Evolutionary conservation across 2,113 vertebrate genomes (phyloP), one percentile per base, ranked within the genome.

Genomic region (Condylura cristata): DNA sequence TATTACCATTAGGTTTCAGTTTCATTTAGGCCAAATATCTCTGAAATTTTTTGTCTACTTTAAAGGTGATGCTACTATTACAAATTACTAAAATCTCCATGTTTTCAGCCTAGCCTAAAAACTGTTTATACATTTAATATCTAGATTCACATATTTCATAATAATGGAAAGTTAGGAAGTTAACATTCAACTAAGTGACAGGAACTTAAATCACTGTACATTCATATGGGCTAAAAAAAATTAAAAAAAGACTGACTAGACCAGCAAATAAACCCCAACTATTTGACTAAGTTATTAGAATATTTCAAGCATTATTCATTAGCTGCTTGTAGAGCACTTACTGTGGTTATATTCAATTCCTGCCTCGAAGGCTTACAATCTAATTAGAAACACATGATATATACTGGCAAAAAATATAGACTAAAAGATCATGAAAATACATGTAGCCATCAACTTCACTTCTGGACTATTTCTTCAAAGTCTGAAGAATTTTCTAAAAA

Each of bases 281-380:
- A 53, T 84, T 22, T 88, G 56, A 90, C 32, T 92, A 85, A 89
- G 32, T 8, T 51, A 91, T 58, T 5, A 61, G 39, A 83, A 88
- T 70, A 84, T 80, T 72, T 95, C 41, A 89, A 89, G 30, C 37
- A 89, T 76, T 65, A 71, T 83, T 66, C 60, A 68, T 24, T 71
- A 56, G 51, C 17, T 32, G 5, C 70, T 20, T 95, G 1, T 44
- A 30, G 0, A 78, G 32, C 44, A 74, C 8, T 20, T 58, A 74
- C 24, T 22, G 4, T 78, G 20, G 37, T 85, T 71, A 84, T 14
- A 90, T 7, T 41, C 32, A 17, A 65, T 30, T 90, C 37, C 93
- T 93, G 76, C 44, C 85, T 92, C 61, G 68, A 86, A 93, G 56
- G 48, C 61, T 79, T 90, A 90, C 34, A 89, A 68, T 93, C 84